Conservation (phyloP, 2,113 vertebrate species). For the Sardina pilchardus region DNA sequence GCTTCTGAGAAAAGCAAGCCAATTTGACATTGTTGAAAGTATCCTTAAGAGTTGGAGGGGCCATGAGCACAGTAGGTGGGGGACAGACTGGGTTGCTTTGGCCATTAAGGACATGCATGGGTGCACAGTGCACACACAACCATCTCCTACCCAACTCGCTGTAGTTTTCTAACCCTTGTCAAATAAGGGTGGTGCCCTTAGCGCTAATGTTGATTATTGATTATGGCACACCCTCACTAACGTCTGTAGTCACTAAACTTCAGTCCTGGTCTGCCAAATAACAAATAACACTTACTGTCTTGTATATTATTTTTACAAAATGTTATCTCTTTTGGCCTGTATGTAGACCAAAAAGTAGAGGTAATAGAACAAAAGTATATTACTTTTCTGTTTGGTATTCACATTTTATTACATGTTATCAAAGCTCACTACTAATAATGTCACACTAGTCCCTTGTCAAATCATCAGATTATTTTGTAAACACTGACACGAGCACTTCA, state of each 20-base stretch:
- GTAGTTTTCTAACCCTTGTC: background rate
- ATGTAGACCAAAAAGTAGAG: too few species aligned
- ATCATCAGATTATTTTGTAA: background rate
- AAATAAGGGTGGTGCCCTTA: background rate
- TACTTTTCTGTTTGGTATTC: background rate
- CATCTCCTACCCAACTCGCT: background rate
- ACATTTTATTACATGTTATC: background rate
- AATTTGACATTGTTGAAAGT: background rate
- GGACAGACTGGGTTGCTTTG: background rate
- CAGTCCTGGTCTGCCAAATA: background rate
- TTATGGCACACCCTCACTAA: background rate
- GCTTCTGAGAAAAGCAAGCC: background rate
- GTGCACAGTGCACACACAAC: background rate
- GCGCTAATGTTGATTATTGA: background rate
- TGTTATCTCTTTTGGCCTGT: too few species aligned
- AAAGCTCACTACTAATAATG: background rate
- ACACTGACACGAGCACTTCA: background rate
- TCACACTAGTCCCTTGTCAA: background rate
- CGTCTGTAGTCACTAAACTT: background rate
- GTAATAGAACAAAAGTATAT: background rate
- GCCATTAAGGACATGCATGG: background rate
- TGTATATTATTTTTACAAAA: too few species aligned
- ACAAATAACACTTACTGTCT: background rate
- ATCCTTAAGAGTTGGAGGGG: background rate
- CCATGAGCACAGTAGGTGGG: background rate